A percentile compares a stretch with the other conserved stretches of the same genome.
These are phyloP conservation scores for Malthinus seriepunctatus DNA, from an alignment of 2,888 invertebrate genomes.

Conservation along the genomic window DNA sequence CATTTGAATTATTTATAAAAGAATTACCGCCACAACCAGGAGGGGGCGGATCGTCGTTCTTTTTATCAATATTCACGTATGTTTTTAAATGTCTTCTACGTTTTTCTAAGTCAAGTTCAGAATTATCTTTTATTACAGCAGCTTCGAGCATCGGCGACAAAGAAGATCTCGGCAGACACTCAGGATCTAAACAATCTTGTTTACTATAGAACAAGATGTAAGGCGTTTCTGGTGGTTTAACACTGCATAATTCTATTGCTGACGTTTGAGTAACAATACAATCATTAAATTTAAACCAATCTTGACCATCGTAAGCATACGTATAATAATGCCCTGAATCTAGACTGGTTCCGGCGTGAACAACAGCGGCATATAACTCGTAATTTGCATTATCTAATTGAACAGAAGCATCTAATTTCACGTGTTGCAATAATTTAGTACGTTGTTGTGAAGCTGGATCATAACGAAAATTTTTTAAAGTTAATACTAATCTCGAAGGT, in stretches of 20 bases:
- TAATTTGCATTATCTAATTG: conserved; percentile 64
- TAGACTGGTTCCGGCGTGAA: conserved; percentile 81
- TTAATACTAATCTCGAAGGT: conserved; percentile 78
- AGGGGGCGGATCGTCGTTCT: conserved; percentile 59
- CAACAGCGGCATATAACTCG: conserved; percentile 78
- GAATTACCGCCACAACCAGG: conserved; percentile 58
- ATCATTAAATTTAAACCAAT: conserved; percentile 84
- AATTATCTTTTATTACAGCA: conserved; percentile 44
- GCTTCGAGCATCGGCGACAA: conserved; percentile 45
- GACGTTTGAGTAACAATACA: conserved; percentile 67
- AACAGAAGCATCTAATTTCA: conserved; percentile 60
- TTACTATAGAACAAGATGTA: conserved; percentile 79
- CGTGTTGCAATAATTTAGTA: conserved; percentile 74
- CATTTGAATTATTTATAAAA: conserved; percentile 42
- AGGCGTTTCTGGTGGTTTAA: conserved; percentile 76
- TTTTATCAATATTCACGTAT: conserved; percentile 45
- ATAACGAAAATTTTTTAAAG: conserved; percentile 79
- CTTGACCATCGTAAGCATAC: conserved; percentile 69
- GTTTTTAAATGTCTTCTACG: conserved; percentile 37
- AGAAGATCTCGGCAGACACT: conserved; percentile 40
- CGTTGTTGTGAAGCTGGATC: conserved; percentile 72
- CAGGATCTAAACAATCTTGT: conserved; percentile 46
- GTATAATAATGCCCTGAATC: conserved; percentile 90
- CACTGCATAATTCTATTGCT: conserved; percentile 63
- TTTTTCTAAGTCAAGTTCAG: conserved; percentile 45